A percentile compares a stretch with the other conserved stretches of the same genome.
Evolutionary conservation across 2,113 vertebrate species (phyloP).

Genomic region (Canis aureus): DNA sequence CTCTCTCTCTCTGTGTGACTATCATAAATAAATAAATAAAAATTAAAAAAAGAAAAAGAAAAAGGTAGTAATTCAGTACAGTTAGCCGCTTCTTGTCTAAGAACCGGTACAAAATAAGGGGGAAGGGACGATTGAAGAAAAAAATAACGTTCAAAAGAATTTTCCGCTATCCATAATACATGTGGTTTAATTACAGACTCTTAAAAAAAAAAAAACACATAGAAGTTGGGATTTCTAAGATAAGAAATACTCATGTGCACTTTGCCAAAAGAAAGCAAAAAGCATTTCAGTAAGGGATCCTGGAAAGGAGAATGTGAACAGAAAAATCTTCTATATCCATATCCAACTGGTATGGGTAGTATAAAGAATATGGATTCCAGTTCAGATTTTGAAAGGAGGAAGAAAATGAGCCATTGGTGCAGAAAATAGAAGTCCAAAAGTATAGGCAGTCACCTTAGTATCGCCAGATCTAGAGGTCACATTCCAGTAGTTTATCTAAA

Average conservation of each 20-base stretch:
- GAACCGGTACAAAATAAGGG: not conserved
- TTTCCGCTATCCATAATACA: not conserved
- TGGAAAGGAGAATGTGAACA: not conserved
- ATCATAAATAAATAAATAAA: too few relatives aligned
- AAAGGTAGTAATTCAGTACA: not conserved
- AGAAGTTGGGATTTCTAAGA: not conserved
- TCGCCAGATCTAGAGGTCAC: not conserved
- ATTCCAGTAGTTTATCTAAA: not conserved
- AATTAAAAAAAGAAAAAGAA: not conserved
- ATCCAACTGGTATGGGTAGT: not conserved
- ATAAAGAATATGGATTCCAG: not conserved
- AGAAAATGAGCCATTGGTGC: not conserved
- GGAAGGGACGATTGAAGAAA: not conserved
- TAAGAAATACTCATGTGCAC: not conserved
- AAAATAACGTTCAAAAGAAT: not conserved
- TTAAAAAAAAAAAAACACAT: not conserved
- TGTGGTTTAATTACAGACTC: not conserved
- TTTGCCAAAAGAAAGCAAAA: not conserved
- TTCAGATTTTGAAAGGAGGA: not conserved
- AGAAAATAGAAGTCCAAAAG: slow-evolving; percentile 1
- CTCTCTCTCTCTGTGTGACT: too few relatives aligned
- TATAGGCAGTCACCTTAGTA: not conserved
- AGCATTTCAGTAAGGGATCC: not conserved
- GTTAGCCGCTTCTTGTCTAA: not conserved
- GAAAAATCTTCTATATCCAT: not conserved